Conservation (phyloP, 2,113 vertebrate genomes). For the Pseudorhombus dupliciocellatus region DNA sequence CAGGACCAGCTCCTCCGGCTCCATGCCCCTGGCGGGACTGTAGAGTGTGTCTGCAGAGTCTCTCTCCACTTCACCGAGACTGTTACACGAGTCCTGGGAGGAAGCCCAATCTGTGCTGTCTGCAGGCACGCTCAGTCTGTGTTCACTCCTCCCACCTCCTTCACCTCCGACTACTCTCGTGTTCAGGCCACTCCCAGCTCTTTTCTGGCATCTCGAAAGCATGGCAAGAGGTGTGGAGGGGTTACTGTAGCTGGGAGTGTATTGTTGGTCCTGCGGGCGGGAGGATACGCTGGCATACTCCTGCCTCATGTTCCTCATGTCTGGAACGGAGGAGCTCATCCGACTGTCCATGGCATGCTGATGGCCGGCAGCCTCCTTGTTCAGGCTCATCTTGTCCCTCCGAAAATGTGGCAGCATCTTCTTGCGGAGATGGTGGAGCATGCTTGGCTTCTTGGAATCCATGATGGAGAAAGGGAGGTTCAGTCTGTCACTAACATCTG, state of each 20-base stretch:
- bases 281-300: not conserved
- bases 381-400: slow-evolving; percentile 30
- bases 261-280: not conserved
- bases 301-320: slow-evolving; percentile 52
- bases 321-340: slow-evolving; percentile 66
- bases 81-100: slow-evolving; percentile 55
- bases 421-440: slow-evolving; percentile 69
- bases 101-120: slow-evolving; percentile 51
- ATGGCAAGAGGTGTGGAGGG: slow-evolving; percentile 27
- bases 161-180: not conserved
- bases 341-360: slow-evolving; percentile 51
- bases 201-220: not conserved
- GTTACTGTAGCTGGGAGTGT: slow-evolving; percentile 35
- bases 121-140: slow-evolving; percentile 39
- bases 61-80: slow-evolving; percentile 35
- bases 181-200: slow-evolving; percentile 41
- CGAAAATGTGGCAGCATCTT: slow-evolving; percentile 66
- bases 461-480: slow-evolving; percentile 41
- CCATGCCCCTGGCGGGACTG: slow-evolving; percentile 30
- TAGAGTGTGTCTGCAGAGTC: not conserved
- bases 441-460: slow-evolving; percentile 70
- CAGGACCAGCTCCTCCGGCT: slow-evolving; percentile 56
- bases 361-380: slow-evolving; percentile 2
- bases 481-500: slow-evolving; percentile 34
- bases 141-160: slow-evolving; percentile 26